phyloP scores from a whole-genome alignment of 37 sponge, comb jelly and placozoan species.

The Ephydatia muelleri region DNA sequence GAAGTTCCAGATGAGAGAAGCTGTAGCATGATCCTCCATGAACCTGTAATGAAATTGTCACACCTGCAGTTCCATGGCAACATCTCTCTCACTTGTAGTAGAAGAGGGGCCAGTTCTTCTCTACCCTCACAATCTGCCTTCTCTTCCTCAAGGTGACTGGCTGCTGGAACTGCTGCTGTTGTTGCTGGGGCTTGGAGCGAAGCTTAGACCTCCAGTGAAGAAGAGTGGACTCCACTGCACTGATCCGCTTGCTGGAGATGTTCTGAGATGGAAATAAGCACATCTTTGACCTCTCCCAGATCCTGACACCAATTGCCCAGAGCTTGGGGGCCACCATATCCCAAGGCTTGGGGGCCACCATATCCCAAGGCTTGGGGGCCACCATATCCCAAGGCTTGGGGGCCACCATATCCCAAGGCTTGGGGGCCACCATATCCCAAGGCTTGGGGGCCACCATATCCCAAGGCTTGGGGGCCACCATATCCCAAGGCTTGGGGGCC shows the following conservation, averaged over 20 bases:
- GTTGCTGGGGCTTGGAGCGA: slow-evolving; percentile 60
- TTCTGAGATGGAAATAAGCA: slow-evolving; percentile 11
- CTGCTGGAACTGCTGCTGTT: slow-evolving; percentile 7
- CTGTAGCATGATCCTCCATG: slow-evolving; percentile 90
- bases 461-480: neutral
- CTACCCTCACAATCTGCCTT: slow-evolving; percentile 82
- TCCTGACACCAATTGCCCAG: too few relatives aligned
- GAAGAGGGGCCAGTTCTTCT: slow-evolving; percentile 94
- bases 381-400: neutral
- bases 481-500: neutral
- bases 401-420: neutral
- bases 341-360: neutral
- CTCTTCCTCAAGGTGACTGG: slow-evolving; percentile 88
- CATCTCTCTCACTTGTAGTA: slow-evolving; percentile 75
- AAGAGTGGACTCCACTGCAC: slow-evolving; percentile 79
- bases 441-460: neutral
- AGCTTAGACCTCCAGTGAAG: slow-evolving; percentile 94
- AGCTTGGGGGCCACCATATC: too few relatives aligned
- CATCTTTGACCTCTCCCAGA: too few relatives aligned
- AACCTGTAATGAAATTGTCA: slow-evolving; percentile 60
- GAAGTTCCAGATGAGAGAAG: slow-evolving; percentile 98
- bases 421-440: too few relatives aligned
- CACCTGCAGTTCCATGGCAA: neutral
- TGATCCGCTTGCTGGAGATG: slow-evolving; percentile 50
- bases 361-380: neutral